Evolutionary conservation across 2,113 vertebrate genomes (phyloP).

Genomic region (Pollachius pollachius): DNA sequence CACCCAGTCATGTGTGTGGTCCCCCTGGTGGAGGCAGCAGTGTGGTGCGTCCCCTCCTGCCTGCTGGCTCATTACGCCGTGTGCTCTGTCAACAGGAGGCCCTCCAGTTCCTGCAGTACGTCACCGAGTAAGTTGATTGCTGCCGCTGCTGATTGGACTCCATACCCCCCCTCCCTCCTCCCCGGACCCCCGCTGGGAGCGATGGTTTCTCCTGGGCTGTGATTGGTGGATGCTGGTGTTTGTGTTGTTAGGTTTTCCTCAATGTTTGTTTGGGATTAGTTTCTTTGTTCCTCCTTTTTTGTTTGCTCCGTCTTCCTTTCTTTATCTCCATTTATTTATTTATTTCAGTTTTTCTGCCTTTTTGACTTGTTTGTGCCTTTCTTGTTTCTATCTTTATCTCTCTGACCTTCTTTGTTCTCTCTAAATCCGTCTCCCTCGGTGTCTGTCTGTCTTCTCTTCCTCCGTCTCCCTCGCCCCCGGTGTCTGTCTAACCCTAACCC

Average conservation of each 20-base stretch:
- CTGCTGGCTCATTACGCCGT: background rate
- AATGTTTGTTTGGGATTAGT: too few species aligned
- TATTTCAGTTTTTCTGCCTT: slow-evolving; percentile 40
- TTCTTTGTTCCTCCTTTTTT: too few species aligned
- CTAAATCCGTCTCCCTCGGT: background rate
- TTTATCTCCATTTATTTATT: background rate
- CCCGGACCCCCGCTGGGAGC: slow-evolving; percentile 13
- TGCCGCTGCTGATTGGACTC: slow-evolving; percentile 10
- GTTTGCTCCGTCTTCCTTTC: background rate
- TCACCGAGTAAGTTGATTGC: slow-evolving; percentile 70
- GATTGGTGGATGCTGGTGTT: too few species aligned
- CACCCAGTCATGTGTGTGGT: background rate
- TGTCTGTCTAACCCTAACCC: background rate
- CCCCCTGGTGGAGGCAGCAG: too few species aligned
- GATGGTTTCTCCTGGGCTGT: background rate
- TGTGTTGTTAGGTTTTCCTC: too few species aligned
- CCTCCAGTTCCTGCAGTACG: slow-evolving; percentile 70
- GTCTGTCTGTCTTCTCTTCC: background rate
- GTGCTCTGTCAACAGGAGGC: slow-evolving; percentile 62
- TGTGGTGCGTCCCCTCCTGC: too few species aligned
- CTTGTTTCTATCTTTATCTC: slow-evolving; percentile 27
- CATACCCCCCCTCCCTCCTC: background rate
- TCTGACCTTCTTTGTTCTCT: background rate
- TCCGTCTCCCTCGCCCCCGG: background rate
- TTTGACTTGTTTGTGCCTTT: background rate